Conservation (phyloP, 30 jellyfish, hydroid and myxozoan genomes). For the Clytia hemisphaerica region DNA sequence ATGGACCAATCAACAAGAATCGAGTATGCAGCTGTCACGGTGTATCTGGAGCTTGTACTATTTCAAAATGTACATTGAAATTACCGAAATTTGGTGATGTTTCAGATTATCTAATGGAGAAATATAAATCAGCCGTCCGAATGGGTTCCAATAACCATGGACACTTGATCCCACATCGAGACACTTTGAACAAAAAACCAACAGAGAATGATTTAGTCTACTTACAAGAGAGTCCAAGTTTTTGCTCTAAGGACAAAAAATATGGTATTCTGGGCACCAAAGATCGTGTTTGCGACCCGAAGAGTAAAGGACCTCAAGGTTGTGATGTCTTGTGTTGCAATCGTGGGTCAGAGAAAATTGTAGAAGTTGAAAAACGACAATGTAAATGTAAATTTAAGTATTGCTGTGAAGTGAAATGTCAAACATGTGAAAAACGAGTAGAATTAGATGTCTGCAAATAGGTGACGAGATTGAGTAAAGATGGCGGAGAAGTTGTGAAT, state of each 20-base stretch:
- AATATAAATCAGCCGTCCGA: conserved; percentile 68
- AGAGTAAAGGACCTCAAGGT: conserved; percentile 30
- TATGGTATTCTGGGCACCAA: conserved; percentile 82
- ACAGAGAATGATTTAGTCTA: conserved; percentile 60
- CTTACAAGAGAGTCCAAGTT: conserved; percentile 76
- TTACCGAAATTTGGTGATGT: conserved; percentile 37
- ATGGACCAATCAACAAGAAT: no score
- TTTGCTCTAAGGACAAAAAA: conserved; percentile 41
- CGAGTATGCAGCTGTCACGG: conserved; percentile 52
- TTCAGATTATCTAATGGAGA: conserved; percentile 39
- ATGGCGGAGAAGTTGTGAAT: no score
- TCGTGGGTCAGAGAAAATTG: conserved; percentile 50
- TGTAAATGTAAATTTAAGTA: conserved; percentile 71
- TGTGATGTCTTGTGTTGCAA: conserved; percentile 81
- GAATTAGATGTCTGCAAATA: conserved; percentile 15
- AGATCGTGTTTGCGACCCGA: conserved; percentile 73
- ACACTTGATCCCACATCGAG: conserved; percentile 27
- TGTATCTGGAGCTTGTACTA: conserved; percentile 32
- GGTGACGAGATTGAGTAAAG: no score
- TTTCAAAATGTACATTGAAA: conserved; percentile 27
- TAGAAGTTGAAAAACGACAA: conserved; percentile 25
- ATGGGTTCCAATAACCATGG: conserved; percentile 44
- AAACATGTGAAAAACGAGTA: conserved; percentile 29
- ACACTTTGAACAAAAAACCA: conserved; percentile 39
- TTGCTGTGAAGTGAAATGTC: conserved; percentile 79